Percentiles rank a stretch among this genome's conserved stretches.
phyloP scores from a whole-genome alignment of 2,888 invertebrate species.

The Dorcus parallelipipedus region DNA sequence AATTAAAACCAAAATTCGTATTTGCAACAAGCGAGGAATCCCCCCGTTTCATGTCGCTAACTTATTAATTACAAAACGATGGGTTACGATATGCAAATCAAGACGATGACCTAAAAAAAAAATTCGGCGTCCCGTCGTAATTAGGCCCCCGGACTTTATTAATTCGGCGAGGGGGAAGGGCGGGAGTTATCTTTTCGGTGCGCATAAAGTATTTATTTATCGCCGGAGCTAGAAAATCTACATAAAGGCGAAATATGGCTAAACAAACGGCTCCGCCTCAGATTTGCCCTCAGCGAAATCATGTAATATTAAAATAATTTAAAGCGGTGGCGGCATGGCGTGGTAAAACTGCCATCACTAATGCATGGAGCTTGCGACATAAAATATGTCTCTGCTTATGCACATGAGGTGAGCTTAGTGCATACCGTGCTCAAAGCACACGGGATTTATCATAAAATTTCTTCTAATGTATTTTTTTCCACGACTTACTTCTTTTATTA shows the following conservation, averaged over 20 bases:
- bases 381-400: slow-evolving; percentile 34
- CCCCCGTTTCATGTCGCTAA: not conserved
- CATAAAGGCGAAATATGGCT: not conserved
- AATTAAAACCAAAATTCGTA: not conserved
- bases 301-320: slow-evolving; percentile 48
- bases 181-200: not conserved
- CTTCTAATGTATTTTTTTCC: too few species aligned
- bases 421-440: slow-evolving; percentile 28
- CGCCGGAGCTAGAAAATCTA: not conserved
- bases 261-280: slow-evolving; percentile 26
- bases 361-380: slow-evolving; percentile 34
- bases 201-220: not conserved
- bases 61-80: not conserved
- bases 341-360: slow-evolving; percentile 31
- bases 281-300: slow-evolving; percentile 45
- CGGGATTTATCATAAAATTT: slow-evolving; percentile 30
- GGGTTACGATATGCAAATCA: not conserved
- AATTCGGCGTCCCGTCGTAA: not conserved
- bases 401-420: slow-evolving; percentile 29
- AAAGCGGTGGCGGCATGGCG: slow-evolving; percentile 34
- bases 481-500: too few species aligned
- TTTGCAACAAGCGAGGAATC: not conserved
- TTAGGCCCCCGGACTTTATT: not conserved
- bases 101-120: not conserved
- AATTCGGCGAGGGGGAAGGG: not conserved